A percentile compares a stretch with the other conserved stretches of the same genome.
Conservation (phyloP, 2,797 vertebrate species). For the Benthosema pterotum region DNA sequence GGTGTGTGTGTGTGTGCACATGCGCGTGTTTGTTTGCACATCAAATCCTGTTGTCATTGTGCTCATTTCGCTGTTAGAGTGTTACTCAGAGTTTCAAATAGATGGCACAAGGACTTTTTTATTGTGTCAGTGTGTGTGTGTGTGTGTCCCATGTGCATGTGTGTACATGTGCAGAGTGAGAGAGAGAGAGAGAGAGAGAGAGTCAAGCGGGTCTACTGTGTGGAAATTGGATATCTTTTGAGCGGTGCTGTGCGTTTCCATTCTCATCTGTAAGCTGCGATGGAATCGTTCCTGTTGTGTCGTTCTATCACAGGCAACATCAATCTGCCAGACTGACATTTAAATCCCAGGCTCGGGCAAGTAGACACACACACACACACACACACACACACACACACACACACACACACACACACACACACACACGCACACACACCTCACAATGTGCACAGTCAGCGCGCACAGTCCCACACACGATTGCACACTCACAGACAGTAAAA, state of each 20-base stretch:
- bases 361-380: constrained; percentile 27
- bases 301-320: constrained; percentile 77
- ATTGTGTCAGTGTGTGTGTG: neutral
- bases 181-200: too few relatives aligned
- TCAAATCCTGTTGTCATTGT: too few relatives aligned
- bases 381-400: constrained; percentile 1
- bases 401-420: constrained; percentile 11
- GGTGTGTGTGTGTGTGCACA: neutral
- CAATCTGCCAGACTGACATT: constrained; percentile 80
- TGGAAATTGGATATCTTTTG: constrained; percentile 38
- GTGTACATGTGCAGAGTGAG: neutral
- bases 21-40: neutral
- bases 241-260: constrained; percentile 51
- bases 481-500: neutral
- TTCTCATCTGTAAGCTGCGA: constrained; percentile 53
- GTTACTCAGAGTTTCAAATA: too few relatives aligned
- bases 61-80: too few relatives aligned
- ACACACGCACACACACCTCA: constrained; percentile 1
- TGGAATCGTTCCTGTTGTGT: constrained; percentile 64
- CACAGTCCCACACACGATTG: constrained; percentile 2
- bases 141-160: neutral
- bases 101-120: too few relatives aligned
- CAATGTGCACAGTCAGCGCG: neutral
- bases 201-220: neutral
- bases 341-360: constrained; percentile 77